These are phyloP conservation scores for Anhinga rufa DNA, from an alignment of 2,113 vertebrate species.

Conservation along the genomic window DNA sequence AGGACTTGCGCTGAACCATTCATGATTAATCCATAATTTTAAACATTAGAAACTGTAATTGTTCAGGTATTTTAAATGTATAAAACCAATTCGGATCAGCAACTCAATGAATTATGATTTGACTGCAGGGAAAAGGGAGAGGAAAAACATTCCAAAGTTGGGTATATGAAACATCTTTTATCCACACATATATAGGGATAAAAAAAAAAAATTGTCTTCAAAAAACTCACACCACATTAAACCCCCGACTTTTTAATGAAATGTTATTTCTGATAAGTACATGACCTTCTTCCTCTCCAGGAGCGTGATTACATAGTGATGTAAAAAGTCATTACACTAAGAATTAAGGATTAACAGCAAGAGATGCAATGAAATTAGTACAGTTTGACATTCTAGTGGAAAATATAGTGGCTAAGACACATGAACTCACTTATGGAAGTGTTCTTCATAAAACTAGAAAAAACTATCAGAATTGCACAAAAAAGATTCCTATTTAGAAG, in stretches of 20 bases:
- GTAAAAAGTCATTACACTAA: background rate
- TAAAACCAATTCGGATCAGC: background rate
- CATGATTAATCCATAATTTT: background rate
- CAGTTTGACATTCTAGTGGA: background rate
- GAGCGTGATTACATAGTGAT: background rate
- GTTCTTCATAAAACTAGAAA: background rate
- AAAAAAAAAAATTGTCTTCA: too few relatives aligned
- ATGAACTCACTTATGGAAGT: background rate
- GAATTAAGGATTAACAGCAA: background rate
- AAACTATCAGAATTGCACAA: background rate
- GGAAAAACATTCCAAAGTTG: background rate
- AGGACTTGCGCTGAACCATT: background rate
- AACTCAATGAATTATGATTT: background rate
- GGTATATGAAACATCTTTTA: background rate
- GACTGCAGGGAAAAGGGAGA: background rate
- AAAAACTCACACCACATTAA: background rate
- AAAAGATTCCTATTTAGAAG: background rate
- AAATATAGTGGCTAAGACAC: background rate
- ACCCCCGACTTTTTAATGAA: background rate
- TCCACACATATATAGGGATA: accelerated
- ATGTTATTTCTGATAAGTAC: background rate
- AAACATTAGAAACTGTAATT: background rate
- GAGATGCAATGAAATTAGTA: background rate
- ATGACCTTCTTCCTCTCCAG: background rate
- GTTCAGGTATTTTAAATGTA: background rate